Conservation (phyloP, 2,113 vertebrate species). For the Ageneiosus marmoratus region DNA sequence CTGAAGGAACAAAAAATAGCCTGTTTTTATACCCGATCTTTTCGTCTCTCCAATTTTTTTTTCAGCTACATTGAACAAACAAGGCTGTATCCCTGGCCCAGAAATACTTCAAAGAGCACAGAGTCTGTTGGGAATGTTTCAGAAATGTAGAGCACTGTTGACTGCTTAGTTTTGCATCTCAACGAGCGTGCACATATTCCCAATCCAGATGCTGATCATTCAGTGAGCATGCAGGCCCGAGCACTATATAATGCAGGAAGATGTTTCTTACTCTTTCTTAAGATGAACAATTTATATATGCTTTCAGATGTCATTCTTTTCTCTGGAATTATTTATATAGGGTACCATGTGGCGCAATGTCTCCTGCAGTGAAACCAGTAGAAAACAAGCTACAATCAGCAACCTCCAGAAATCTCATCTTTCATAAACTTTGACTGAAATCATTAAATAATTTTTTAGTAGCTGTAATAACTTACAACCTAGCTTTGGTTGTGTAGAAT, state of each 20-base stretch:
- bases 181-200: slow-evolving; percentile 42
- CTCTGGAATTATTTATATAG: slow-evolving; percentile 24
- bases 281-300: slow-evolving; percentile 24
- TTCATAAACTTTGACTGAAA: neutral
- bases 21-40: slow-evolving; percentile 53
- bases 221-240: slow-evolving; percentile 26
- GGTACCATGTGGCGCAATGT: neutral
- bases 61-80: slow-evolving; percentile 74
- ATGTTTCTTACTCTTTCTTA: slow-evolving; percentile 7
- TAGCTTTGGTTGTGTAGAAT: neutral
- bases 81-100: slow-evolving; percentile 77
- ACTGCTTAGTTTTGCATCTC: slow-evolving; percentile 79
- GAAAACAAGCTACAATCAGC: neutral
- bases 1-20: slow-evolving; percentile 66
- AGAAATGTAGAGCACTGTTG: slow-evolving; percentile 75
- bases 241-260: slow-evolving; percentile 13
- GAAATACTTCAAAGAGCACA: slow-evolving; percentile 79
- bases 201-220: slow-evolving; percentile 46
- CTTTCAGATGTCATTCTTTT: slow-evolving; percentile 29
- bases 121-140: slow-evolving; percentile 76
- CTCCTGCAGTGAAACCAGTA: neutral
- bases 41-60: slow-evolving; percentile 12
- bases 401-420: neutral
- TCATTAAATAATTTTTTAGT: neutral
- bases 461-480: neutral